Conservation (phyloP, 2,113 vertebrate species). For the Heterochromis multidens region DNA sequence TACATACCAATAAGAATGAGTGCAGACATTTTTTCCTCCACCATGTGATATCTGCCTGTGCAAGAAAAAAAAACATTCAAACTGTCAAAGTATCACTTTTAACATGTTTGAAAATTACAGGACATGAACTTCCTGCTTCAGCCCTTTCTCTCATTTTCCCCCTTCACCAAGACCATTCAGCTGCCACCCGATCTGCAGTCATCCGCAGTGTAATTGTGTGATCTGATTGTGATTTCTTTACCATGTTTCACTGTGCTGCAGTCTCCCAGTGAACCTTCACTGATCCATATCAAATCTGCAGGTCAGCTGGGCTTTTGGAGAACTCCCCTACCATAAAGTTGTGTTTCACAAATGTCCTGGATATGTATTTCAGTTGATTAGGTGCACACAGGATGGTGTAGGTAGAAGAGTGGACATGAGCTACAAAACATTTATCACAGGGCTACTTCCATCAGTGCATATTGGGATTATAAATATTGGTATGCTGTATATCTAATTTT, state of each 20-base stretch:
- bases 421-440: slow-evolving; percentile 89
- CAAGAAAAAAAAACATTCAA: background rate
- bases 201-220: slow-evolving; percentile 53
- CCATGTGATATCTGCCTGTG: background rate
- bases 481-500: slow-evolving; percentile 95
- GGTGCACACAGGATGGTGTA: background rate
- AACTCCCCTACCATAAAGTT: slow-evolving; percentile 87
- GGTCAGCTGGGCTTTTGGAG: slow-evolving; percentile 87
- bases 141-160: background rate
- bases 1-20: background rate
- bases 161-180: slow-evolving; percentile 11
- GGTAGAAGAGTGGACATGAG: slow-evolving; percentile 75
- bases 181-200: slow-evolving; percentile 51
- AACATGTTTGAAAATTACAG: slow-evolving; percentile 43
- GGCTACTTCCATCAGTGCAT: slow-evolving; percentile 88
- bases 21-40: background rate
- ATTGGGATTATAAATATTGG: slow-evolving; percentile 89
- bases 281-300: slow-evolving; percentile 91
- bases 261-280: slow-evolving; percentile 83
- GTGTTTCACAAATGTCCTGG: slow-evolving; percentile 90
- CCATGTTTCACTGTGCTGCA: slow-evolving; percentile 79
- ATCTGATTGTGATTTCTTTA: slow-evolving; percentile 85
- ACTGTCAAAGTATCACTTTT: slow-evolving; percentile 35
- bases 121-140: slow-evolving; percentile 28
- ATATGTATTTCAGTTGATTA: slow-evolving; percentile 92